These are phyloP conservation scores for Aphidius ervi DNA, from an alignment of 1,140 invertebrate species.

Conservation along the genomic window DNA sequence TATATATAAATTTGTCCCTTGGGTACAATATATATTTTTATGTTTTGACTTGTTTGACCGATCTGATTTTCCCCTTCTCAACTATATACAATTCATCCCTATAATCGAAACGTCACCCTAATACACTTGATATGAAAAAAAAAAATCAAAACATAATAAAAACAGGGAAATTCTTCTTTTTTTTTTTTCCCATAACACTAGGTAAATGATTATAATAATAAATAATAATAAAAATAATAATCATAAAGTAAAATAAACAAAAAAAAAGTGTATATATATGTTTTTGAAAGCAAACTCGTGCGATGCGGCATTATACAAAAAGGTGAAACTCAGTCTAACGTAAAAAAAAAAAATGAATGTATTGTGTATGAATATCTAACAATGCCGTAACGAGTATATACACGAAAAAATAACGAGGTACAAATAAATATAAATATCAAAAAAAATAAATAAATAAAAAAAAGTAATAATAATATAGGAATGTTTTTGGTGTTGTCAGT, in stretches of 20 bases:
- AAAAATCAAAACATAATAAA: not conserved
- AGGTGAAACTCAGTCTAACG: constrained; percentile 8
- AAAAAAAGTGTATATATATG: constrained; percentile 2
- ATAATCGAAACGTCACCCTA: too few relatives aligned
- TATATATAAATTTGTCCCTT: too few relatives aligned
- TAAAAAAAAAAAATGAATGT: constrained; percentile 8
- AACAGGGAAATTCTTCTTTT: not conserved
- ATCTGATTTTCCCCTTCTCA: too few relatives aligned
- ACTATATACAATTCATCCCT: too few relatives aligned
- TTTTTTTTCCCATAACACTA: not conserved
- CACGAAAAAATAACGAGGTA: constrained; percentile 20
- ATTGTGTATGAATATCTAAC: constrained; percentile 20
- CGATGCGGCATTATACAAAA: constrained; percentile 4
- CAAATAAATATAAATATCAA: constrained; percentile 1
- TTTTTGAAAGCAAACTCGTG: constrained; percentile 16
- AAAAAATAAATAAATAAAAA: constrained; percentile 3
- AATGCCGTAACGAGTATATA: constrained; percentile 21
- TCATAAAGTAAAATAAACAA: not conserved
- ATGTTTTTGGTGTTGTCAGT: constrained; percentile 17
- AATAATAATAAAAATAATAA: not conserved
- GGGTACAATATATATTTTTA: too few relatives aligned
- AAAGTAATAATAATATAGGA: constrained; percentile 11
- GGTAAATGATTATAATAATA: too few relatives aligned
- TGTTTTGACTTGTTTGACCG: too few relatives aligned
- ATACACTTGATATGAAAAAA: too few relatives aligned